Evolutionary conservation across 2,797 vertebrate species (phyloP), one percentile per base, ranked within the genome.

Genomic region (Holocentrus rufus): DNA sequence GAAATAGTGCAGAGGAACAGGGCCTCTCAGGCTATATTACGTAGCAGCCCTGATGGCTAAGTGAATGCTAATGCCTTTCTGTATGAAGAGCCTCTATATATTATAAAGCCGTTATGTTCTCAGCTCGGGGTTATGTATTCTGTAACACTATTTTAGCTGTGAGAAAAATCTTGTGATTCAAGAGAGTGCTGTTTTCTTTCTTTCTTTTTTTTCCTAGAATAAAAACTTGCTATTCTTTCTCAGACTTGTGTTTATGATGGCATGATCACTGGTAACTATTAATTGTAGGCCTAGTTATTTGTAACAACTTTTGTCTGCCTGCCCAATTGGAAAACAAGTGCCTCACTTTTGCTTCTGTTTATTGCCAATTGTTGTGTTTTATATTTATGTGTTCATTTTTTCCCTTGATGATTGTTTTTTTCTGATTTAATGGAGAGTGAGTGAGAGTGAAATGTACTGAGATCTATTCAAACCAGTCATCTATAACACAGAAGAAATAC

Each of bases 61-160:
- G 54, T 31, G 14, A 56, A 56, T 59, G 31, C 20, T 36, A 30
- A 54, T n/a, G 53, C 47, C 15, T 65, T 15, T 27, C 50, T 23
- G 57, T 65, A 81, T 65, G 69, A 81, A 85, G 63, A 79, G 57
- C 57, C 5, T 72, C 56, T 69, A 79, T 77, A 79, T 81, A 47
- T 65, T 31, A 0, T 7, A 42, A n/a, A 4, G 20, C n/a, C 61
- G 17, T 34, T 59, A 47, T 57, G 65, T 44, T 52, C 65, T 62
- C 52, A 34, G 50, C 65, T 52, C 67, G 5, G n/a, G n/a, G n/a
- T n/a, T n/a, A n/a, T 39, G 23, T 70, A n/a, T 65, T 74, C 55
- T 69, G 23, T 57, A 5, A 14, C 8, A 13, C 23, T 36, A 53
- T 46, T 77, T 57, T 47, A 55, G 61, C 44, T 44, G 56, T 63